Evolutionary conservation across 2,888 invertebrate genomes (phyloP), one percentile per base, ranked within the genome.

Genomic region (Trachelus troglodyta): DNA sequence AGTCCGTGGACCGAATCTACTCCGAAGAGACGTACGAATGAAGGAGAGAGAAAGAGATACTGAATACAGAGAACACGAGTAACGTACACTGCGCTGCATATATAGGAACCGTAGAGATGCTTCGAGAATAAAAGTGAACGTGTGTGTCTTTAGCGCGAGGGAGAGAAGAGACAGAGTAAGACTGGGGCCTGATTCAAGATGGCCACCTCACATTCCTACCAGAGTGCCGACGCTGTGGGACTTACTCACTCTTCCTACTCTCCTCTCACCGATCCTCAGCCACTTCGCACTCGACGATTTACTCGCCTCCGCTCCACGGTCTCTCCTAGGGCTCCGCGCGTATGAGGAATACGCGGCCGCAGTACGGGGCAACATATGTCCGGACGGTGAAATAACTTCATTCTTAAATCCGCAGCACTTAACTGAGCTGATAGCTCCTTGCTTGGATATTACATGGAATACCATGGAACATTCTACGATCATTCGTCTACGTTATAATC

Each of bases 201-300:
- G 90, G 90, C 90, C 88, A 86, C 90, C 87, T 87, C 87, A 86
- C 89, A 90, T 90, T 90, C 90, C 90, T 88, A 82, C 86, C 80
- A 79, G 78, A 79, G n/a, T 34, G 74, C 83, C 76, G 69, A 69
- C 69, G 30, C 69, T 12, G 69, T 15, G 69, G 31, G 69, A 33
- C 31, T 33, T 33, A 30, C 69, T 69, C 76, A 73, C 77, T 81
- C 78, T 82, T 81, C 75, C 75, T 77, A 40, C 73, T 75, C 34
- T 56, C 69, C 33, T 33, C 33, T 33, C 33, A 69, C 33, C 69
- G 30, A 69, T 33, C 69, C 15, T 69, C 69, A 2, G 69, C 12
- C 69, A 33, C 40, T 69, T 69, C 69, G 69, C 69, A 69, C 69
- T 69, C 69, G 69, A 69, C 34, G 15, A 73, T 77, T 73, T n/a